Evolutionary conservation across 2,113 vertebrate genomes (phyloP), one percentile per base, ranked within the genome.

Genomic region (Microtus montanus): DNA sequence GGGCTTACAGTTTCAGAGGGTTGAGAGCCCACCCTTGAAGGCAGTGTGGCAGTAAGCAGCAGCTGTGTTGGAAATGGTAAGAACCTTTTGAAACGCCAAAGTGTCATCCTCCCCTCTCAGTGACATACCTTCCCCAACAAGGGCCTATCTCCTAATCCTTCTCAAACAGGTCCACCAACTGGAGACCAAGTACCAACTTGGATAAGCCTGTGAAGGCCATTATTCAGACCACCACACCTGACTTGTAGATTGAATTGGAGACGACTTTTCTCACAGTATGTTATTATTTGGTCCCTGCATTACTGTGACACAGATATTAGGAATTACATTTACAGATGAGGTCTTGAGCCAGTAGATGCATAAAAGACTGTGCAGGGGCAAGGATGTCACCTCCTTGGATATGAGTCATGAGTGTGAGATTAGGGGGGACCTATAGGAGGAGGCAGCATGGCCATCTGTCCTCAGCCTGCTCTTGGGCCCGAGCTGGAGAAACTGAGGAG

Each of bases 361-460:
- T 54, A 79, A 54, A 20, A 54, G 17, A 79, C 30, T 54, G 22
- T 35, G 3, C 0, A 26, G 66, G 73, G 28, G 1, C 47, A 17
- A 3, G 3, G 0, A 13, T 22, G 38, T 28, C 14, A 26, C 85
- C 73, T 75, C 35, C 58, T 28, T 75, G 64, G 78, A 12, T 19
- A 63, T 20, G 10, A 49, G n/a, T 4, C n/a, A 3, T 20, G 28
- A 49, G 26, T 3, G 3, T 38, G 79, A 80, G 49, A 22, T n/a
- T 44, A 14, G 41, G 66, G 35, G 61, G 26, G 41, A n/a, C 17
- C 75, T 19, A 19, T 2, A 13, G 66, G 75, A 82, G 44, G 20
- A 41, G n/a, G 15, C 6, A 0, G 66, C 0, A 1, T 4, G 33
- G 20, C 35, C 14, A 2, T 61, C 35, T 33, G 64, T 89, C 41